A percentile compares a stretch with the other conserved stretches of the same genome.
Evolutionary conservation across 2,888 invertebrate genomes (phyloP).

Genomic region (Ditylenchus weischeri): DNA sequence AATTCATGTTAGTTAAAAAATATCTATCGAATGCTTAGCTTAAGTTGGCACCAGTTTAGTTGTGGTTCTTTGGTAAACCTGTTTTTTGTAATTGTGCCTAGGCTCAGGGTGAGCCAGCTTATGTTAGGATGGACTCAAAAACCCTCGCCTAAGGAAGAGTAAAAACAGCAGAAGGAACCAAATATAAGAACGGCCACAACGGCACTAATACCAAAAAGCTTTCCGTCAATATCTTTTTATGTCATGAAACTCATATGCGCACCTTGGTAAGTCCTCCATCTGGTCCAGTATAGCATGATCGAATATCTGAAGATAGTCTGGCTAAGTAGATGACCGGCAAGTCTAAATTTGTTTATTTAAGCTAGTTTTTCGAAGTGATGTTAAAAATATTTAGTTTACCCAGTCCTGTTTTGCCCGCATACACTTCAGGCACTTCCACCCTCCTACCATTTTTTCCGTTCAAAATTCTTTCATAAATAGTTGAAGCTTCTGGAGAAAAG

Average conservation of each 20-base stretch:
- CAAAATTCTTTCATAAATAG: conserved; percentile 36
- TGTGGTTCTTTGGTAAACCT: too few species aligned
- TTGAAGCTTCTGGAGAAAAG: conserved; percentile 5
- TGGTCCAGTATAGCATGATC: conserved; percentile 77
- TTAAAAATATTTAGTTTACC: not conserved
- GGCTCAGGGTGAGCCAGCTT: too few species aligned
- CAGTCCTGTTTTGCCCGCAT: conserved; percentile 70
- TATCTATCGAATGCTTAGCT: too few species aligned
- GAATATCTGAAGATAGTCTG: conserved; percentile 69
- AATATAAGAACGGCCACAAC: too few species aligned
- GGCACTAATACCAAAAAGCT: not conserved
- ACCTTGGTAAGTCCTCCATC: conserved; percentile 76
- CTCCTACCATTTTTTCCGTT: conserved; percentile 32
- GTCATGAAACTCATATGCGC: not conserved
- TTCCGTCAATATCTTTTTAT: not conserved
- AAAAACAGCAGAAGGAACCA: too few species aligned
- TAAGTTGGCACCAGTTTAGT: too few species aligned
- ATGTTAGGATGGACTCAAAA: too few species aligned
- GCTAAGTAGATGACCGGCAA: conserved; percentile 59
- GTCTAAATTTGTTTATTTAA: conserved; percentile 15
- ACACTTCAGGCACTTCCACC: conserved; percentile 64
- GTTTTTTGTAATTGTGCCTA: too few species aligned
- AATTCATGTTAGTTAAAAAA: not conserved
- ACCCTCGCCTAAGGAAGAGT: too few species aligned
- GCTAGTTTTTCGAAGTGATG: not conserved